These are phyloP conservation scores for Drosophila lowei DNA, from an alignment of 1,140 invertebrate species.

Conservation along the genomic window DNA sequence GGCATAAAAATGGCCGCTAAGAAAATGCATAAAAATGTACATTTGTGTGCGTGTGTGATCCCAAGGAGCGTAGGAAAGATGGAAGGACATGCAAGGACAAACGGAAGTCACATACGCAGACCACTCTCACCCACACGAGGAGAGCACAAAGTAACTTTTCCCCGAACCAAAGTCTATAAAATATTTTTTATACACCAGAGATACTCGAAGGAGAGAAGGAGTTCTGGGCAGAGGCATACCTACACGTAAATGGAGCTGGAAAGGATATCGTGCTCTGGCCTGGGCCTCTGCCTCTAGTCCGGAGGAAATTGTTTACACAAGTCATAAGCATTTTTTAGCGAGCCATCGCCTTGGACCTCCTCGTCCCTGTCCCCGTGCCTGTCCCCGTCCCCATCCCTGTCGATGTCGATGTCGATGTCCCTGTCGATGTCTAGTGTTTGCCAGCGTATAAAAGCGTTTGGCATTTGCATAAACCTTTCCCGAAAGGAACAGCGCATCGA, in stretches of 20 bases:
- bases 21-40: constrained; percentile 81
- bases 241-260: constrained; percentile 61
- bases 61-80: neutral
- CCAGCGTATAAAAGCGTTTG: constrained; percentile 60
- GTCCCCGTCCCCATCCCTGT: neutral
- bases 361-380: neutral
- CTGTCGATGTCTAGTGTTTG: constrained; percentile 47
- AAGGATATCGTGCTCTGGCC: constrained; percentile 29
- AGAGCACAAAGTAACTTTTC: constrained; percentile 68
- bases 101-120: constrained; percentile 75
- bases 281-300: constrained; percentile 11
- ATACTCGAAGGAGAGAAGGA: constrained; percentile 35
- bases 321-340: constrained; percentile 80
- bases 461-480: constrained; percentile 75
- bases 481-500: constrained; percentile 11
- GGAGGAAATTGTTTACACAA: constrained; percentile 74
- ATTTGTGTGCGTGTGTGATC: constrained; percentile 16
- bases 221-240: constrained; percentile 51
- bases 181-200: constrained; percentile 69
- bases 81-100: constrained; percentile 76
- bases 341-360: constrained; percentile 52
- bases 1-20: constrained; percentile 83
- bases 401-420: constrained; percentile 10
- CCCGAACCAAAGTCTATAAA: constrained; percentile 66
- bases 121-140: constrained; percentile 24